Conservation (phyloP, 1,140 invertebrate species). For the Paralvinella palmiformis region DNA sequence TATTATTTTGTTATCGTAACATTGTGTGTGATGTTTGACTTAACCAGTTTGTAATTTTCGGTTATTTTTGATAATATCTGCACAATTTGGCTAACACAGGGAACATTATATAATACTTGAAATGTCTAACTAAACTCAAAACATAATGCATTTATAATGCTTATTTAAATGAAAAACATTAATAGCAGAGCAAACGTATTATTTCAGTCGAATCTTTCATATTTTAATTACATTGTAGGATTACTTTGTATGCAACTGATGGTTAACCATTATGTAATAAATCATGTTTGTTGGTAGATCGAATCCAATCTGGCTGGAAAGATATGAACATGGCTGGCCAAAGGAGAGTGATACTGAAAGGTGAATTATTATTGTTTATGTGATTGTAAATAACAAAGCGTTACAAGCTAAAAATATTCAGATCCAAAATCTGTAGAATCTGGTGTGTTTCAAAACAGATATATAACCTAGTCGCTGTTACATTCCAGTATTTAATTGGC, state of each 20-base stretch:
- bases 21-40: no score
- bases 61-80: no score
- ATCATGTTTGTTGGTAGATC: slow-evolving; percentile 49
- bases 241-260: neutral
- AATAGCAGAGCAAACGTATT: neutral
- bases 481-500: slow-evolving; percentile 7
- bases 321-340: slow-evolving; percentile 91
- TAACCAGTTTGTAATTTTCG: no score
- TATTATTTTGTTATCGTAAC: no score
- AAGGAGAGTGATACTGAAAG: slow-evolving; percentile 66
- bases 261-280: neutral
- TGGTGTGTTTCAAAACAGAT: neutral
- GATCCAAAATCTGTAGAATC: slow-evolving; percentile 11
- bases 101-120: neutral
- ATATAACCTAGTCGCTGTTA: slow-evolving; percentile 14
- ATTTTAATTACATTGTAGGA: neutral
- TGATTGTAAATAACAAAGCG: slow-evolving; percentile 7
- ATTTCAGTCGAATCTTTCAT: neutral
- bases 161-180: slow-evolving; percentile 1
- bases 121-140: neutral
- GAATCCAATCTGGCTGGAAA: slow-evolving; percentile 91
- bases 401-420: slow-evolving; percentile 13
- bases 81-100: no score
- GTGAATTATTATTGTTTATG: slow-evolving; percentile 14
- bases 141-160: neutral